Evolutionary conservation across 1,140 invertebrate species (phyloP).

Genomic region (Drosophila mojavensis): DNA sequence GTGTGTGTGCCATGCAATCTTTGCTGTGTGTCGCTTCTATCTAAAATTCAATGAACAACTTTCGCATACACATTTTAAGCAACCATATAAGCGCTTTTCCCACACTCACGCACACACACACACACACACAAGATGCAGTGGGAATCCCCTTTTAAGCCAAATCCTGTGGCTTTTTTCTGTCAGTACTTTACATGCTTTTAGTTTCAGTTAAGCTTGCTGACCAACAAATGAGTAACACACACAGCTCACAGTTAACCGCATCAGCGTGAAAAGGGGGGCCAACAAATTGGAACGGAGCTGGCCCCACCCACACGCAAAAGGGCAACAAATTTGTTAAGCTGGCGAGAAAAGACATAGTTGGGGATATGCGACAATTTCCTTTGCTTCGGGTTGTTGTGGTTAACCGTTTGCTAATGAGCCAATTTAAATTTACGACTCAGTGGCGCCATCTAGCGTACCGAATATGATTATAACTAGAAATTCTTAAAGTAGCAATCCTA

Average conservation of each 20-base stretch:
- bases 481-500: slow-evolving; percentile 4
- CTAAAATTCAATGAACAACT: slow-evolving; percentile 80
- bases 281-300: background rate
- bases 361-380: slow-evolving; percentile 31
- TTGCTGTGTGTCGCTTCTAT: slow-evolving; percentile 25
- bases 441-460: slow-evolving; percentile 10
- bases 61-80: slow-evolving; percentile 50
- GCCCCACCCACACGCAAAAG: slow-evolving; percentile 18
- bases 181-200: slow-evolving; percentile 74
- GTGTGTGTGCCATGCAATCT: slow-evolving; percentile 54
- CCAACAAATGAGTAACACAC: slow-evolving; percentile 65
- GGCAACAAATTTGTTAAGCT: slow-evolving; percentile 56
- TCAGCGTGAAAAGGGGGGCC: background rate
- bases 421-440: slow-evolving; percentile 74
- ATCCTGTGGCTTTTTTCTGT: slow-evolving; percentile 59
- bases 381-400: slow-evolving; percentile 58
- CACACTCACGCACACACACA: slow-evolving; percentile 32
- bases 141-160: slow-evolving; percentile 32
- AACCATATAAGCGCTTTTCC: slow-evolving; percentile 44
- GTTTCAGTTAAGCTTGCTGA: slow-evolving; percentile 73
- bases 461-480: background rate
- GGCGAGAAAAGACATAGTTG: slow-evolving; percentile 6
- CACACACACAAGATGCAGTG: slow-evolving; percentile 1
- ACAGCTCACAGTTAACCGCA: slow-evolving; percentile 35
- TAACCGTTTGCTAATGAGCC: slow-evolving; percentile 79